Conservation (phyloP, 2,888 invertebrate genomes). For the Chymomyza amoena region DNA sequence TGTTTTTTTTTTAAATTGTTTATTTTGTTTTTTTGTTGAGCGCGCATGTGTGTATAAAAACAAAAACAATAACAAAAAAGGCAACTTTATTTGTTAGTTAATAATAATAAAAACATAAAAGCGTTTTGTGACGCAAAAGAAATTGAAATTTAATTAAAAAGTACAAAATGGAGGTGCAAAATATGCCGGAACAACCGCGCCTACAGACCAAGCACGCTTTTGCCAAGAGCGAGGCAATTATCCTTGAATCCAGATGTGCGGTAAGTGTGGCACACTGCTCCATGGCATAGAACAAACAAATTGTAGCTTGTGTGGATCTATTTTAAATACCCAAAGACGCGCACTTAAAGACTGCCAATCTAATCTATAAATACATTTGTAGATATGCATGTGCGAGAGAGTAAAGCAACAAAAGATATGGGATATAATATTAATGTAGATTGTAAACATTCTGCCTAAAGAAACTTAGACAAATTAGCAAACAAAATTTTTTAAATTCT, state of each 20-base stretch:
- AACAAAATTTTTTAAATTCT: too few relatives aligned
- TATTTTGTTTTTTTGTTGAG: neutral
- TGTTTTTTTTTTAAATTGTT: conserved; percentile 25
- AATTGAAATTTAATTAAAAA: conserved; percentile 4
- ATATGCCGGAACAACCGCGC: conserved; percentile 65
- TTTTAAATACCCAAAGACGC: conserved; percentile 29
- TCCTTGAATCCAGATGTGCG: conserved; percentile 76
- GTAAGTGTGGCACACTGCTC: conserved; percentile 65
- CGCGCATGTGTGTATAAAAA: conserved; percentile 16
- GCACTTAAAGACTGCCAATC: conserved; percentile 4
- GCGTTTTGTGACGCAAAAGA: conserved; percentile 18
- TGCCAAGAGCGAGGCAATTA: conserved; percentile 65
- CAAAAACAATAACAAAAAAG: conserved; percentile 4
- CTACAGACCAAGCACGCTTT: conserved; percentile 65
- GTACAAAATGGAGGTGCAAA: conserved; percentile 72
- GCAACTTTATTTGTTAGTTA: neutral
- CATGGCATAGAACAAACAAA: neutral
- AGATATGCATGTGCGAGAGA: neutral
- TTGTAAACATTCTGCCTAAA: neutral
- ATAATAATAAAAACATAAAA: conserved; percentile 5
- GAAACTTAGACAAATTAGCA: neutral
- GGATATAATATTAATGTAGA: neutral
- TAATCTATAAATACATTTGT: neutral
- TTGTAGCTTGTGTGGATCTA: conserved; percentile 38
- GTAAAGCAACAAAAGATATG: neutral